These are phyloP conservation scores for Struthidea cinerea DNA, from an alignment of 2,113 vertebrate genomes.

Conservation along the genomic window DNA sequence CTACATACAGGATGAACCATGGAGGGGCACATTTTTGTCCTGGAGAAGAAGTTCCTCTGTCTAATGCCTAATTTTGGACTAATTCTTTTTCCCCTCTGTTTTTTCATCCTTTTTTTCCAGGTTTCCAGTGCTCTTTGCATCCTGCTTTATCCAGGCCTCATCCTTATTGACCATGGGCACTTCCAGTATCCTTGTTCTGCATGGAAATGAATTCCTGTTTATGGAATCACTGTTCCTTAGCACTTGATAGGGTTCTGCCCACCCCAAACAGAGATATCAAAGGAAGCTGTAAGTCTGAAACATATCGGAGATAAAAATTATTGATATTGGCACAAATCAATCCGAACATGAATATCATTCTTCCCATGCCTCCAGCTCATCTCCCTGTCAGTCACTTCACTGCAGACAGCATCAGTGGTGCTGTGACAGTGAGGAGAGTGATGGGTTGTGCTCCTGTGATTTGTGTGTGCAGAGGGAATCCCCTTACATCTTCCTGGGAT, in stretches of 20 bases:
- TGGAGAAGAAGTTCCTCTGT: not conserved
- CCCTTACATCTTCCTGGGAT: not conserved
- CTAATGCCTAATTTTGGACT: not conserved
- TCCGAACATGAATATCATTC: not conserved
- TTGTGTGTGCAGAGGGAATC: not conserved
- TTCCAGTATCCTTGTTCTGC: conserved; percentile 94
- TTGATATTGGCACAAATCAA: not conserved
- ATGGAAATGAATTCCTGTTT: not conserved
- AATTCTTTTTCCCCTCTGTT: not conserved
- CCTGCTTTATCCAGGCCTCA: conserved; percentile 92
- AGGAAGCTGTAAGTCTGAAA: not conserved
- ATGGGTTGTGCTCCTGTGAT: not conserved
- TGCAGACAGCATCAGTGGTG: not conserved
- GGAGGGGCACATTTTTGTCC: not conserved
- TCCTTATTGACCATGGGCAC: conserved; percentile 95
- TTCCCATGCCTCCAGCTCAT: not conserved
- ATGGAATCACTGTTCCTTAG: not conserved
- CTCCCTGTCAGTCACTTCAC: not conserved
- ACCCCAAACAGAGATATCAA: not conserved
- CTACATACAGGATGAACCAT: rapidly evolving
- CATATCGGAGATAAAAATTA: not conserved
- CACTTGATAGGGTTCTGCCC: not conserved
- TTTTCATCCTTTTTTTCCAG: conserved; percentile 61
- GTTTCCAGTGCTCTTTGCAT: conserved; percentile 82
- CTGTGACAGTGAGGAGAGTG: not conserved